Evolutionary conservation across 1,140 invertebrate species (phyloP), one percentile per base, ranked within the genome.

Genomic region (Drosophila gunungcola): DNA sequence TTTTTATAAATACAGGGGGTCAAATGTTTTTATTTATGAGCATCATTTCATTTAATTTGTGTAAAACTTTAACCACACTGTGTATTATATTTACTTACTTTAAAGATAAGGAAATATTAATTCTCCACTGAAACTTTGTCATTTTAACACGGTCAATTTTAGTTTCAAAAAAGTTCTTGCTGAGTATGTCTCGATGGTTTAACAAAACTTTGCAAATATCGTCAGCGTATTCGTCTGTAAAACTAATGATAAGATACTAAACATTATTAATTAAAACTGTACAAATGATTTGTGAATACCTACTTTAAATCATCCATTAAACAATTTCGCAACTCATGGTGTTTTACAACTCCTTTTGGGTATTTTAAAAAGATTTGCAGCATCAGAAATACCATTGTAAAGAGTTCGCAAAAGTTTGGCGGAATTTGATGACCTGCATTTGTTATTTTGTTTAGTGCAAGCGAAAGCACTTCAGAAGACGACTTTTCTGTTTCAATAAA

Each of bases 361-460:
- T 89, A 91, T 11, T 91, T 63, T 25, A 92, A 42, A 75, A 90
- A 92, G 52, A 78, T 83, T 91, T 92, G 90, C 91, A 92, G 91
- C 65, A 90, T 89, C 11, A 89, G 63, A 25, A 92, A 54, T 1
- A 92, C 70, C 46, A 90, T 91, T 4, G 91, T 90, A 41, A 92
- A 92, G 0, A 92, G 58, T 60, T 92, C 91, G 42, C 90, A 92
- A 63, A 92, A 92, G 34, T 92, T 83, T n/a, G 88, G 75, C 0
- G 91, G 91, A 21, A 92, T 81, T 54, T 89, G 75, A 9, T 89
- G 81, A 0, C 91, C 91, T 6, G 84, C 68, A 76, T 92, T 91
- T 29, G 80, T 86, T 13, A 92, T 55, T 79, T 92, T 92, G 42
- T 86, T 92, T n/a, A 92, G 70, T 12, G 91, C 91, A 12, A 92